phyloP scores from a whole-genome alignment of 2,113 vertebrate species.

The rat (Rattus norvegicus) region GRCr8 NC_086039.1:133626501-133627000 shows the following conservation, averaged over 20 bases:
- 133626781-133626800: constrained; percentile 1
- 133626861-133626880: neutral
- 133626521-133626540: constrained; percentile 16
- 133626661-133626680: constrained; percentile 32
- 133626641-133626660: constrained; percentile 58
- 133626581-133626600: neutral
- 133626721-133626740: neutral
- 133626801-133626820: constrained; percentile 19
- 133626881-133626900: neutral
- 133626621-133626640: constrained; percentile 1
- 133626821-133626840: neutral
- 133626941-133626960: constrained; percentile 1
- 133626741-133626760: neutral
- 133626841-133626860: constrained; percentile 40
- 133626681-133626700: constrained; percentile 2
- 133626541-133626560: constrained; percentile 43
- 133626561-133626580: constrained; percentile 60
- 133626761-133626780: neutral
- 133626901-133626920: constrained; percentile 51
- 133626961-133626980: neutral
- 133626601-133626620: constrained; percentile 56
- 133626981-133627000: neutral
- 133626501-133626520: constrained; percentile 46
- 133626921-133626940: constrained; percentile 17
- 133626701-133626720: constrained; percentile 24